These are phyloP conservation scores for Diploscapter pachys DNA, from an alignment of 1,140 invertebrate species.

Conservation along the genomic window DNA sequence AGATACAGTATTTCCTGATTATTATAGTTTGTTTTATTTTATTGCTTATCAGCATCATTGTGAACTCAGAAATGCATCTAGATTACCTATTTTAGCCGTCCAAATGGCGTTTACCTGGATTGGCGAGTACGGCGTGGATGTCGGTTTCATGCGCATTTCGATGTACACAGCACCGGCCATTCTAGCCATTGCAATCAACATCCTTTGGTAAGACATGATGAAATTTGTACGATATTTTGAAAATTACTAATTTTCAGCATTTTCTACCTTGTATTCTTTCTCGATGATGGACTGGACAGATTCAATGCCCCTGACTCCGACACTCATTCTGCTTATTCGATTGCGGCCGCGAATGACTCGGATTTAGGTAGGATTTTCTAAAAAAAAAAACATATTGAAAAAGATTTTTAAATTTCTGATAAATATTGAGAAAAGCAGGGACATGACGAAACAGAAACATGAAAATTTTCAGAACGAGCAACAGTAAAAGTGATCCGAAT, in stretches of 20 bases:
- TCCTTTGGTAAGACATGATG: constrained; percentile 25
- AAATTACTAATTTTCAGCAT: constrained; percentile 21
- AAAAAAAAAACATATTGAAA: background rate
- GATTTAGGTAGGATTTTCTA: background rate
- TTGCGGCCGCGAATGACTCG: constrained; percentile 5
- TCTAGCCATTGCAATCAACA: constrained; percentile 40
- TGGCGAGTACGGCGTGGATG: constrained; percentile 35
- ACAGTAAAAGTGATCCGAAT: constrained; percentile 15
- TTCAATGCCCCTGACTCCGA: constrained; percentile 25
- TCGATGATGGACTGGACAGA: constrained; percentile 43
- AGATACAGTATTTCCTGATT: too few species aligned
- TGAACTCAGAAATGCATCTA: too few species aligned
- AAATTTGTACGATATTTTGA: background rate
- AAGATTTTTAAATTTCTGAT: too few species aligned
- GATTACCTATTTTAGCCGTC: constrained; percentile 12
- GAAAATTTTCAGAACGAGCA: constrained; percentile 11
- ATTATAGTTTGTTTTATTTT: too few species aligned
- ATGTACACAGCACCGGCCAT: constrained; percentile 46
- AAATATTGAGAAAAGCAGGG: too few species aligned
- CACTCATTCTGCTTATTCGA: constrained; percentile 4
- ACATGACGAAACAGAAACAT: background rate
- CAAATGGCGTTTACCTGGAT: constrained; percentile 40
- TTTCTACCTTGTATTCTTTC: constrained; percentile 9
- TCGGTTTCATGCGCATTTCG: constrained; percentile 31
- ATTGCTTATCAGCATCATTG: too few species aligned